phyloP scores from a whole-genome alignment of 92 coral and sea anemone species.

The Blastomussa wellsi region DNA sequence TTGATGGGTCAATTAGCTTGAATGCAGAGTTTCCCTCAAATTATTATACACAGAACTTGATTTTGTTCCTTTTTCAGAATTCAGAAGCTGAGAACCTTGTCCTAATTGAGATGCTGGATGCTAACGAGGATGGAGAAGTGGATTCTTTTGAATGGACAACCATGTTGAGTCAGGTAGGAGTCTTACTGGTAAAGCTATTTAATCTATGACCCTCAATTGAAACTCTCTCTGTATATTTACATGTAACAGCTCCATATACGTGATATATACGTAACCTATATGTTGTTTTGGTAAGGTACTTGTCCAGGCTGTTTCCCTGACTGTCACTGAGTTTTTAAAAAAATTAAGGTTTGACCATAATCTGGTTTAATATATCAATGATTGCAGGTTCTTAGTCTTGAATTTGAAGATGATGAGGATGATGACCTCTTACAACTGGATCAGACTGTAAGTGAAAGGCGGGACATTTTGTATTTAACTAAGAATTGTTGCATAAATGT shows the following conservation, averaged over 20 bases:
- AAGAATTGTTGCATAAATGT: no score
- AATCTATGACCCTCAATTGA: no score
- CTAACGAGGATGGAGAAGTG: conserved; percentile 86
- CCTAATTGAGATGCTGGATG: conserved; percentile 79
- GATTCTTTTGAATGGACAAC: conserved; percentile 95
- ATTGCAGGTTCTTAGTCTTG: conserved; percentile 76
- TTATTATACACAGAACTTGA: background rate
- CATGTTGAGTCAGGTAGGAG: conserved; percentile 75
- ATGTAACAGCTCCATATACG: no score
- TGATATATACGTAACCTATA: no score
- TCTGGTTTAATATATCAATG: background rate
- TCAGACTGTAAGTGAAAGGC: background rate
- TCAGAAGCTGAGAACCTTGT: conserved; percentile 72
- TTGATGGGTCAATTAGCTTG: background rate
- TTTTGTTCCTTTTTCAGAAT: conserved; percentile 45
- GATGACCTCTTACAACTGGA: conserved; percentile 57
- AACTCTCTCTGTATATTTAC: no score
- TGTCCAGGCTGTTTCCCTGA: background rate
- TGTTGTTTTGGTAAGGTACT: background rate
- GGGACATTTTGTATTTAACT: no score
- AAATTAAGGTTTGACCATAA: background rate
- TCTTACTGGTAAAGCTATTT: background rate
- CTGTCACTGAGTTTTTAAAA: background rate
- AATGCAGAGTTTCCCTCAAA: background rate
- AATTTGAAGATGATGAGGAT: conserved; percentile 84